These are phyloP conservation scores for Bambusicola thoracicus DNA, from an alignment of 2,113 vertebrate species.

Conservation along the genomic window DNA sequence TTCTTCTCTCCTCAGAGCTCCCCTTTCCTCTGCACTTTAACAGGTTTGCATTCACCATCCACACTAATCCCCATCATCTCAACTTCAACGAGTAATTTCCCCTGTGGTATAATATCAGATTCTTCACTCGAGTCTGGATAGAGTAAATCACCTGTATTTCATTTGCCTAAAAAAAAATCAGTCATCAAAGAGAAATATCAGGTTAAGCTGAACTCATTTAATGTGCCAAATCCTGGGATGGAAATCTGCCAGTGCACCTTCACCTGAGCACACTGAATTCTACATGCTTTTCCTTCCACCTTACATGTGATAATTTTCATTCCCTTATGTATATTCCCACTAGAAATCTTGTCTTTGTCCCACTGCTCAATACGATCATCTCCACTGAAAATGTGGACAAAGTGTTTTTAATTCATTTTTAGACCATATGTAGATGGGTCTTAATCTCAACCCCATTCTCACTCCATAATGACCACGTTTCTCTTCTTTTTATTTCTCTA, in stretches of 20 bases:
- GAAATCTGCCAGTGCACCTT: conserved; percentile 63
- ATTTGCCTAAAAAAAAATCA: conserved; percentile 33
- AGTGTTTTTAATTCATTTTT: neutral
- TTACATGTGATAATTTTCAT: conserved; percentile 24
- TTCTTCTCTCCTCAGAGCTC: neutral
- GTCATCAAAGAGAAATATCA: conserved; percentile 59
- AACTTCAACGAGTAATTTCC: conserved; percentile 38
- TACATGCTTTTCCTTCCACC: conserved; percentile 38
- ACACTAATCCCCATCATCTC: conserved; percentile 41
- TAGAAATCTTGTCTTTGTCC: neutral
- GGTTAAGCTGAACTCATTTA: conserved; percentile 52
- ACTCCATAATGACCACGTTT: neutral
- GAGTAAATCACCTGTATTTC: conserved; percentile 48
- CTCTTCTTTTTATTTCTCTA: neutral
- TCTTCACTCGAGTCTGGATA: neutral
- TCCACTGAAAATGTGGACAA: neutral
- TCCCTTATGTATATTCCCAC: neutral
- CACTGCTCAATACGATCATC: neutral
- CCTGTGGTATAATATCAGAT: conserved; percentile 27
- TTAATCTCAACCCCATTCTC: conserved; percentile 8
- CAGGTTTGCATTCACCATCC: neutral
- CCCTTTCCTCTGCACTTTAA: neutral
- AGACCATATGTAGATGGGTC: neutral
- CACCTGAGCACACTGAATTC: conserved; percentile 26
- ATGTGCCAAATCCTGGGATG: conserved; percentile 51